Conservation (phyloP, 2,888 invertebrate genomes). For the Clunio marinus region DNA sequence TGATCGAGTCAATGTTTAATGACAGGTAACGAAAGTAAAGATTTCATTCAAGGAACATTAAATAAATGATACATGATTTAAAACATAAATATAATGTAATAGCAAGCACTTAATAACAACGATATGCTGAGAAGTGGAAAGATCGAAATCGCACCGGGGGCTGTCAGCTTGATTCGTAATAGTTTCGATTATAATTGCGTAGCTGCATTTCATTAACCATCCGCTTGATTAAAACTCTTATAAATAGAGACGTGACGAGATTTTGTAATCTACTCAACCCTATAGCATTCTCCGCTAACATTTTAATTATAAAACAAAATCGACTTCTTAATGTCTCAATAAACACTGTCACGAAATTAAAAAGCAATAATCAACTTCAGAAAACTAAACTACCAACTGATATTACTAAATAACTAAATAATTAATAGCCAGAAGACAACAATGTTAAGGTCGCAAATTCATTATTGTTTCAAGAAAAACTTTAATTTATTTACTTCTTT, state of each 20-base stretch:
- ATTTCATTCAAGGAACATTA: too few relatives aligned
- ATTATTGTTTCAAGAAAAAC: background rate
- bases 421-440: background rate
- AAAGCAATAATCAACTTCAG: too few relatives aligned
- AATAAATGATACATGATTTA: too few relatives aligned
- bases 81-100: too few relatives aligned
- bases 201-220: slow-evolving; percentile 14
- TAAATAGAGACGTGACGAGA: slow-evolving; percentile 1
- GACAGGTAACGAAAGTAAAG: too few relatives aligned
- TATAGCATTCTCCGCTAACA: background rate
- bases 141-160: background rate
- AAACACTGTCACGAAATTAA: background rate
- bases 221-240: too few relatives aligned
- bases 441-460: background rate
- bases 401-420: background rate
- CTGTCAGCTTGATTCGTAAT: background rate
- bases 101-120: too few relatives aligned
- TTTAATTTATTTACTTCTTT: too few relatives aligned
- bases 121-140: background rate
- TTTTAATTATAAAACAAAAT: background rate
- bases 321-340: background rate
- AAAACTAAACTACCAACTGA: too few relatives aligned
- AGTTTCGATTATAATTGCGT: background rate
- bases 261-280: background rate
- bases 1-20: too few relatives aligned